phyloP scores from a whole-genome alignment of 2,888 invertebrate genomes.

The Megalurothrips usitatus region DNA sequence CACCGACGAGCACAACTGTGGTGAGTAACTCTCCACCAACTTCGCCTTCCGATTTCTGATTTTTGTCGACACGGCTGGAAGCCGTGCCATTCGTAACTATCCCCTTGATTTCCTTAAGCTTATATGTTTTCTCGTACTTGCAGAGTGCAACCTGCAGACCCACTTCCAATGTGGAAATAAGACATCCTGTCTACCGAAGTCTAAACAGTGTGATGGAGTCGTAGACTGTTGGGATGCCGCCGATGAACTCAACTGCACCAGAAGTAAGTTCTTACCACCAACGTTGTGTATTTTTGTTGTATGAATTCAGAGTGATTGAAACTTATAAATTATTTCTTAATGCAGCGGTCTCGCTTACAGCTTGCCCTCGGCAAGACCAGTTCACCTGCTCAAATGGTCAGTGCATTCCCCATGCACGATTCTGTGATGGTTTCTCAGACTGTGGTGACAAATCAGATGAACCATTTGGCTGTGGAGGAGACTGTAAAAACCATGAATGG shows the following conservation, averaged over 20 bases:
- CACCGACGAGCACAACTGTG: conserved; percentile 68
- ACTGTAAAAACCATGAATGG: conserved; percentile 39
- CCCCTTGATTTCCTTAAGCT: conserved; percentile 1
- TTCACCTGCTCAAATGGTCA: conserved; percentile 59
- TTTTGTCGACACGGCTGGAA: conserved; percentile 20
- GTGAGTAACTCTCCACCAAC: conserved; percentile 48
- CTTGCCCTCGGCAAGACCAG: conserved; percentile 54
- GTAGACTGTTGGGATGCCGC: conserved; percentile 75
- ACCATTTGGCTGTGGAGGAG: conserved; percentile 51
- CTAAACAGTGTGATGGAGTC: conserved; percentile 64
- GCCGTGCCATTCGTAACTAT: background rate
- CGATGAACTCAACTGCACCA: conserved; percentile 67
- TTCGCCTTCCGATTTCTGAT: conserved; percentile 1
- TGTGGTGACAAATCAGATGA: conserved; percentile 67
- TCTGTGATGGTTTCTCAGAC: conserved; percentile 63
- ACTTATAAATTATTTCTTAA: conserved; percentile 48
- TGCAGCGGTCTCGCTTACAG: conserved; percentile 49
- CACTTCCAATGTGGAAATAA: conserved; percentile 70
- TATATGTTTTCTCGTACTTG: conserved; percentile 39
- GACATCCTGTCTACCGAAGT: conserved; percentile 66
- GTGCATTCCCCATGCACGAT: conserved; percentile 57
- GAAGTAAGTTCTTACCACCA: conserved; percentile 47
- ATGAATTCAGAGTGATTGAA: background rate
- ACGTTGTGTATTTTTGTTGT: background rate
- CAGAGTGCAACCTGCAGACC: conserved; percentile 61